Conservation (phyloP, 2,797 vertebrate genomes). For the Thalassophryne amazonica region DNA sequence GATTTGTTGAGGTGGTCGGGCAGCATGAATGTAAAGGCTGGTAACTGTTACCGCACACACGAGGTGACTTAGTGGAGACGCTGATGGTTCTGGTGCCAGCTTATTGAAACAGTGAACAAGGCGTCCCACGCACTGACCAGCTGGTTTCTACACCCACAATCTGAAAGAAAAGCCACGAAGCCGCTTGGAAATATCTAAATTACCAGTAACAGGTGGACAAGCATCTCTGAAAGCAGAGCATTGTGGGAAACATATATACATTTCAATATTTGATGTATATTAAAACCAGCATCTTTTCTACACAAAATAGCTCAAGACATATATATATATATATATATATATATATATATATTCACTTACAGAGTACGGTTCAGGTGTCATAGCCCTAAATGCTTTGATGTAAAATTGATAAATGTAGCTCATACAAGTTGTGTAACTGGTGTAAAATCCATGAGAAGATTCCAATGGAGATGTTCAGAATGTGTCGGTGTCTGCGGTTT, state of each 20-base stretch:
- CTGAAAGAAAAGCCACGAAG: conserved; percentile 67
- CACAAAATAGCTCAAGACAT: background rate
- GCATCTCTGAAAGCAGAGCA: conserved; percentile 47
- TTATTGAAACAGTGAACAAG: conserved; percentile 70
- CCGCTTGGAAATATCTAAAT: conserved; percentile 66
- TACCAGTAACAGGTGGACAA: conserved; percentile 56
- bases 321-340: background rate
- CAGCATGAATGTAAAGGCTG: conserved; percentile 13
- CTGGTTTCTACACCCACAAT: conserved; percentile 76
- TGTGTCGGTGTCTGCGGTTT: no score
- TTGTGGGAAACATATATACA: conserved; percentile 21
- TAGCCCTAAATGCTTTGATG: background rate
- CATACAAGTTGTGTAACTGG: conserved; percentile 33
- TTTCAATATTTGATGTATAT: background rate
- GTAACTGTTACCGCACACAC: conserved; percentile 14
- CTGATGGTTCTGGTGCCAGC: conserved; percentile 53
- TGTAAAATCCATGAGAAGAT: conserved; percentile 26
- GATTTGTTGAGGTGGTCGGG: conserved; percentile 3
- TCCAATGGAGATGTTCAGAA: no score
- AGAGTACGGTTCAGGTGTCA: conserved; percentile 1
- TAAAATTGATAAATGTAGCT: conserved; percentile 31
- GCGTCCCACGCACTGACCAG: conserved; percentile 76
- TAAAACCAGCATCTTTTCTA: background rate
- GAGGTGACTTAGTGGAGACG: conserved; percentile 39
- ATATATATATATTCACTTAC: background rate